phyloP scores from a whole-genome alignment of 2,113 vertebrate species.

The Psittacula cyanocephala region DNA sequence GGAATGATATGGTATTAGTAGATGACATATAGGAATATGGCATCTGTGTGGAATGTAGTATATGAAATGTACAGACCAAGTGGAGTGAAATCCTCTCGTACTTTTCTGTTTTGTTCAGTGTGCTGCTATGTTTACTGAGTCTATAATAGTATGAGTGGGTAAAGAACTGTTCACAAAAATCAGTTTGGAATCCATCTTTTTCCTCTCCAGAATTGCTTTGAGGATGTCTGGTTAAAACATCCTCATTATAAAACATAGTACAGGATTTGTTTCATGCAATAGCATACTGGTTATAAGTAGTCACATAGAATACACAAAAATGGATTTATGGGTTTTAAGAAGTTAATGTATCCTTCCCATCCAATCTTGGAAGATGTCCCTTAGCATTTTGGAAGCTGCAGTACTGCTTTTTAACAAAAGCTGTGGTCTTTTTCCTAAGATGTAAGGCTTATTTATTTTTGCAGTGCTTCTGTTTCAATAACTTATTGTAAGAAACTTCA shows the following conservation, averaged over 20 bases:
- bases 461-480: neutral
- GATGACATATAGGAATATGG: neutral
- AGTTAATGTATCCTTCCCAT: neutral
- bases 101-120: conserved; percentile 22
- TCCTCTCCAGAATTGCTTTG: conserved; percentile 16
- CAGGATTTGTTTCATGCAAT: conserved; percentile 40
- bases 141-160: conserved; percentile 13
- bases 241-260: neutral
- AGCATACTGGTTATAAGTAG: conserved; percentile 26
- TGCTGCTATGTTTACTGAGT: conserved; percentile 42
- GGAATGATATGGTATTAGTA: conserved; percentile 11
- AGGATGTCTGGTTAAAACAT: conserved; percentile 17
- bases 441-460: neutral
- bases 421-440: neutral
- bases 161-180: conserved; percentile 37
- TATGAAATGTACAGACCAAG: conserved; percentile 12
- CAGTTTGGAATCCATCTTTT: conserved; percentile 18
- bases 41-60: neutral
- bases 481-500: neutral
- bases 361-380: neutral
- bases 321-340: conserved; percentile 34
- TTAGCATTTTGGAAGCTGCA: neutral
- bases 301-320: conserved; percentile 12
- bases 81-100: conserved; percentile 17
- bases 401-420: neutral